phyloP scores from a whole-genome alignment of 64 coral and sea anemone genomes.

The Porites australiensis region DNA sequence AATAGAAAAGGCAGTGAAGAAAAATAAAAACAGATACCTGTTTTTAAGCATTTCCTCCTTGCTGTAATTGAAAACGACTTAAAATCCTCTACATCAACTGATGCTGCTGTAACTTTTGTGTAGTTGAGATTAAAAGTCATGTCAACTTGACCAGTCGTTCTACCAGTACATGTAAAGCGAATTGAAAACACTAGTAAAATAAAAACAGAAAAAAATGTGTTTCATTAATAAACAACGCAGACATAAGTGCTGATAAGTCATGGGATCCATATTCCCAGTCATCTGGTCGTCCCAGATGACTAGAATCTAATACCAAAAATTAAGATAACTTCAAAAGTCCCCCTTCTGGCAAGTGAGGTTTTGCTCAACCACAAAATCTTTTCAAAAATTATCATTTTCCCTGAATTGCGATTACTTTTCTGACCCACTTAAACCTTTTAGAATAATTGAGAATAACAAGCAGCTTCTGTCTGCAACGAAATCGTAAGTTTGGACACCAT shows the following conservation, averaged over 20 bases:
- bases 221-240: neutral
- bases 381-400: too few species aligned
- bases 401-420: too few species aligned
- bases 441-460: too few species aligned
- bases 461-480: too few species aligned
- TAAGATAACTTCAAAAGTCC: too few species aligned
- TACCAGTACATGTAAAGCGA: constrained; percentile 69
- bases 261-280: neutral
- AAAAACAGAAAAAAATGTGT: neutral
- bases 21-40: constrained; percentile 39
- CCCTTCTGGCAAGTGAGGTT: too few species aligned
- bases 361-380: too few species aligned
- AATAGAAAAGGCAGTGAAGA: neutral
- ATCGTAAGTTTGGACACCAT: too few species aligned
- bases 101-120: constrained; percentile 33
- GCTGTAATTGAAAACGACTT: constrained; percentile 59
- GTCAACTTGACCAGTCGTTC: constrained; percentile 76
- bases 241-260: constrained; percentile 25
- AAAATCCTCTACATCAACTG: neutral
- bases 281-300: too few species aligned
- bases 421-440: too few species aligned
- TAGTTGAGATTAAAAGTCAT: constrained; percentile 75
- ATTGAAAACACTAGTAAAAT: constrained; percentile 55
- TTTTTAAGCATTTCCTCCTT: constrained; percentile 69
- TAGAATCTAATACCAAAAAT: too few species aligned